These are phyloP conservation scores for Porphyrio hochstetteri DNA, from an alignment of 2,113 vertebrate genomes.

Conservation along the genomic window DNA sequence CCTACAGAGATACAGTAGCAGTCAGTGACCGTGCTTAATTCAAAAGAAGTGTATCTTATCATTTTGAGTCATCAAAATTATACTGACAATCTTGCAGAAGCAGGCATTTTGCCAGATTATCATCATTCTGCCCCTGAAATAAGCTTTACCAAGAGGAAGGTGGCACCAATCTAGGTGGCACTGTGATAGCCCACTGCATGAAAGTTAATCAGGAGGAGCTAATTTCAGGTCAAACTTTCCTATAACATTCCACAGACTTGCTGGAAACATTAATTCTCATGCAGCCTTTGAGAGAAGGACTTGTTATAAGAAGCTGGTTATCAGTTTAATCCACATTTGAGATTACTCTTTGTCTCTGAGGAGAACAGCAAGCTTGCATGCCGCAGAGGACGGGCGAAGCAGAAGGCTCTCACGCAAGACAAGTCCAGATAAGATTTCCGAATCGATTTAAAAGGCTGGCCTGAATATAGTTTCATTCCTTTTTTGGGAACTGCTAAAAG, in stretches of 20 bases:
- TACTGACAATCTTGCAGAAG: neutral
- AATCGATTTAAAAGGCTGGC: neutral
- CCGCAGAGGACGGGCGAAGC: neutral
- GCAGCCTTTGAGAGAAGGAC: neutral
- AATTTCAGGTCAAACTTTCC: neutral
- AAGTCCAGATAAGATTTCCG: neutral
- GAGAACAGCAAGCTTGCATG: neutral
- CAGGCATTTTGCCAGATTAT: neutral
- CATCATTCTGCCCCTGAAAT: neutral
- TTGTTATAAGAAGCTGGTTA: neutral
- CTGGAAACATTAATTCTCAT: neutral
- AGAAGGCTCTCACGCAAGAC: neutral
- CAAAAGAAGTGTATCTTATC: neutral
- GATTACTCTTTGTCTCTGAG: neutral
- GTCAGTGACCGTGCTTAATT: neutral
- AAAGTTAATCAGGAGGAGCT: conserved; percentile 17
- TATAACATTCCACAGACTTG: neutral
- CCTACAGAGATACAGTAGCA: neutral
- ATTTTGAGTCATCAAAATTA: conserved; percentile 1
- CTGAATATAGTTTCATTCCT: neutral
- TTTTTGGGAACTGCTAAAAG: neutral
- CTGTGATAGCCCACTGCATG: neutral
- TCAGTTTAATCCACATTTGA: neutral
- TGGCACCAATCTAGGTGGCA: neutral
- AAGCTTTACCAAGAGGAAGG: neutral